Evolutionary conservation across 35 echinoderm and acorn worm genomes (phyloP), one percentile per base, ranked within the genome.

Genomic region (Hemicentrotus pulcherrimus): DNA sequence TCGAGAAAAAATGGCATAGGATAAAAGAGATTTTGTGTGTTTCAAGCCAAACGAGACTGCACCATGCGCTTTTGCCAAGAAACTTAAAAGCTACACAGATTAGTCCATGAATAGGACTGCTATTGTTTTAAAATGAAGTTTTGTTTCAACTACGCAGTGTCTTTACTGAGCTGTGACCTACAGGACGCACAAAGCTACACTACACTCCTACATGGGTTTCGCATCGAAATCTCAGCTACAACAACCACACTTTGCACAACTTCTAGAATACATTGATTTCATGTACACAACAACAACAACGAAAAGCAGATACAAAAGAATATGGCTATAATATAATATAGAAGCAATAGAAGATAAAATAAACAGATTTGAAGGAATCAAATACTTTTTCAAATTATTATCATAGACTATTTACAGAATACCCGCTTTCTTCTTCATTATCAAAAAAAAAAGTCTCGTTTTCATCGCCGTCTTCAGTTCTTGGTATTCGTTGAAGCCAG

Each of bases 341-440:
- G 12, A 90, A 90, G 32, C 12, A 90, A 47, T 47, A 45, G 88
- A 90, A 33, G 32, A 90, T 90, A 32, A 90, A 90, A 90, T 45
- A 90, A 90, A 41, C 32, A 90, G 46, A 90, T 45, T 45, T 90
- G 32, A 90, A 90, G 88, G 46, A 90, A 78, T 78, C n/a, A 78
- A 78, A 78, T 78, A 78, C 65, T 78, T 78, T 70, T 78, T 78
- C 65, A 78, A 78, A 78, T 78, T 78, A 78, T 78, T 78, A 78
- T 78, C 65, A 78, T 78, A 47, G 30, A 46, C n/a, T 93, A 93
- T 58, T 31, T 93, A 93, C 91, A 93, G 46, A 93, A 93, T 93
- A 93, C 91, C 91, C 91, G 91, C 91, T 93, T 93, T 93, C 91
- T 93, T 31, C 48, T 93, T 47, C 48, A 47, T 33, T 90, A 41